phyloP scores from a whole-genome alignment of 1,140 invertebrate genomes.

The Lasaia peninsularis region DNA sequence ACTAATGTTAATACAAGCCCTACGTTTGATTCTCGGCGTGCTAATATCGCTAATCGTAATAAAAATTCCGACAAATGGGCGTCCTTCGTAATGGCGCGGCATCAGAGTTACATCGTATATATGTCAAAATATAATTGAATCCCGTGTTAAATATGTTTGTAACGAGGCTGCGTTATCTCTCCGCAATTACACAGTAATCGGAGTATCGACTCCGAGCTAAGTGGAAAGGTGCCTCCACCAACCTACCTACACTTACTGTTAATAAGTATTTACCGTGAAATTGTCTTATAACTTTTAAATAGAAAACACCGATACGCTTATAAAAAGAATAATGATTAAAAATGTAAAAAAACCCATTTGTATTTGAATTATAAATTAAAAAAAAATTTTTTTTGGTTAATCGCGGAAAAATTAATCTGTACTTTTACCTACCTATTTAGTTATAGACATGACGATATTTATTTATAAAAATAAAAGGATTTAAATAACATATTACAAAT shows the following conservation, averaged over 20 bases:
- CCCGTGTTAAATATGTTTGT: conserved; percentile 2
- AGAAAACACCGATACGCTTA: too few species aligned
- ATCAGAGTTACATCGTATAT: neutral
- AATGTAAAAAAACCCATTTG: too few species aligned
- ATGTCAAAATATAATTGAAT: conserved; percentile 9
- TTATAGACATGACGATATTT: too few species aligned
- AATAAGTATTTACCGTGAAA: too few species aligned
- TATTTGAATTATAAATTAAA: too few species aligned
- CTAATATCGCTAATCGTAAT: neutral
- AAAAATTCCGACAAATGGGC: conserved; percentile 1
- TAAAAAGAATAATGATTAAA: too few species aligned
- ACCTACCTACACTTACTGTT: neutral
- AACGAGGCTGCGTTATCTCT: neutral
- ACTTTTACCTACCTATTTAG: too few species aligned
- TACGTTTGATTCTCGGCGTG: neutral
- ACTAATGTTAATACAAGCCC: neutral
- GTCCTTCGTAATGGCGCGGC: neutral
- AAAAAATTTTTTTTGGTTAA: too few species aligned
- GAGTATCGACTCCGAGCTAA: conserved; percentile 4
- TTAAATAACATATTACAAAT: too few species aligned
- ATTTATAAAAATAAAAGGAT: too few species aligned
- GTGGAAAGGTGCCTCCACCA: neutral
- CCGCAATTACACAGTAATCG: conserved; percentile 5
- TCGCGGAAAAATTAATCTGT: too few species aligned
- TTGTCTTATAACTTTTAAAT: too few species aligned